A percentile compares a stretch with the other conserved stretches of the same genome.
These are phyloP conservation scores for Rotaria magnacalcarata DNA, from an alignment of 2,888 invertebrate genomes.

Conservation along the genomic window DNA sequence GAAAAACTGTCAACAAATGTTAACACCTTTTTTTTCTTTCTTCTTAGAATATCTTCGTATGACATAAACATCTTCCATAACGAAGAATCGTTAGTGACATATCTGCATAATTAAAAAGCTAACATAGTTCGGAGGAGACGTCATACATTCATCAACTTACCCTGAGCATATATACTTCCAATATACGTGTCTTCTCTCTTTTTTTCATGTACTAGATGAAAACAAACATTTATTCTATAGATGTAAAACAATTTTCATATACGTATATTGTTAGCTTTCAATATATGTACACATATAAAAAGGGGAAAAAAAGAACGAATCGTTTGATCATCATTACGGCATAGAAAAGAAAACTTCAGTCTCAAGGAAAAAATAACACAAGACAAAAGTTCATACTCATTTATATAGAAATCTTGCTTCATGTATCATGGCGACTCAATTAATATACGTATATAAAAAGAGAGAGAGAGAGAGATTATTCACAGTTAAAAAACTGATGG, in stretches of 20 bases:
- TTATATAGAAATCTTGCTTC: neutral
- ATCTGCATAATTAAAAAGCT: neutral
- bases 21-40: neutral
- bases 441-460: neutral
- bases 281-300: neutral
- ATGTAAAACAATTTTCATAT: too few relatives aligned
- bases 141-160: neutral
- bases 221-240: neutral
- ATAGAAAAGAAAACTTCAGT: slow-evolving; percentile 24
- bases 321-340: neutral
- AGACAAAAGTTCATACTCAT: slow-evolving; percentile 26
- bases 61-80: neutral
- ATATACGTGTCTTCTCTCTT: neutral
- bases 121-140: neutral
- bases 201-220: neutral
- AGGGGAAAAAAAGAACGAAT: neutral
- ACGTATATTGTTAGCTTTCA: too few relatives aligned
- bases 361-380: slow-evolving; percentile 6
- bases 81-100: neutral
- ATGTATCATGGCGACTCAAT: neutral
- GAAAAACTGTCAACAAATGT: neutral
- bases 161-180: neutral
- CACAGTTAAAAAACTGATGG: neutral
- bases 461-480: neutral
- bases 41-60: neutral